phyloP scores from a whole-genome alignment of 1,140 invertebrate species.

The Scylla paramamosain region DNA sequence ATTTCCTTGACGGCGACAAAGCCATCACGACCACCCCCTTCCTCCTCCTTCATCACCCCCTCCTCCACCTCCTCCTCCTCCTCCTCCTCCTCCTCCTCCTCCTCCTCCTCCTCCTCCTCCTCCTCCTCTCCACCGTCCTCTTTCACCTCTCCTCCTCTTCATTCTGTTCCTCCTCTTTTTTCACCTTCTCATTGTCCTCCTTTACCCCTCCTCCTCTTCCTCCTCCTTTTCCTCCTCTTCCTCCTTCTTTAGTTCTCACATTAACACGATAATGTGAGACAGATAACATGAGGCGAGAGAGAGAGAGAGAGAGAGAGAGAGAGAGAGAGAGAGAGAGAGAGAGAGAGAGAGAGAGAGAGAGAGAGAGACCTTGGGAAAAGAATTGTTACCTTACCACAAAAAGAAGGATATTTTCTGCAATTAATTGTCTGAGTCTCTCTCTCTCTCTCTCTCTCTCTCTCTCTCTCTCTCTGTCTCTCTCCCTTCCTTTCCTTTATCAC shows the following conservation, averaged over 20 bases:
- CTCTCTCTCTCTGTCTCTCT: no score
- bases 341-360: no score
- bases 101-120: neutral
- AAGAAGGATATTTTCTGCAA: no score
- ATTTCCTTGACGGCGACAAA: neutral
- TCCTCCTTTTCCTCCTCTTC: neutral
- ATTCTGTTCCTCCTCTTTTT: neutral
- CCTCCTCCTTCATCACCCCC: neutral
- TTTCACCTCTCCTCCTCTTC: neutral
- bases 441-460: no score
- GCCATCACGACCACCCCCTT: neutral
- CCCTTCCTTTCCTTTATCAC: neutral
- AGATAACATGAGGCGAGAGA: no score
- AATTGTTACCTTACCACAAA: no score
- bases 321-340: no score
- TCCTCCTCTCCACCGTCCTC: neutral
- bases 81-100: neutral
- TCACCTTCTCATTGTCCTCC: neutral
- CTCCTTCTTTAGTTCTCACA: neutral
- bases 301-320: no score
- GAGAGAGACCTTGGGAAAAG: no score
- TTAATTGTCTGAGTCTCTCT: no score
- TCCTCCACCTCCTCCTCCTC: neutral
- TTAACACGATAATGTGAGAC: no score
- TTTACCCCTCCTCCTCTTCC: neutral